Percentiles rank a stretch among this genome's conserved stretches.
Evolutionary conservation across 35 echinoderm and acorn worm genomes (phyloP).

Genomic region (Eucidaris tribuloides): DNA sequence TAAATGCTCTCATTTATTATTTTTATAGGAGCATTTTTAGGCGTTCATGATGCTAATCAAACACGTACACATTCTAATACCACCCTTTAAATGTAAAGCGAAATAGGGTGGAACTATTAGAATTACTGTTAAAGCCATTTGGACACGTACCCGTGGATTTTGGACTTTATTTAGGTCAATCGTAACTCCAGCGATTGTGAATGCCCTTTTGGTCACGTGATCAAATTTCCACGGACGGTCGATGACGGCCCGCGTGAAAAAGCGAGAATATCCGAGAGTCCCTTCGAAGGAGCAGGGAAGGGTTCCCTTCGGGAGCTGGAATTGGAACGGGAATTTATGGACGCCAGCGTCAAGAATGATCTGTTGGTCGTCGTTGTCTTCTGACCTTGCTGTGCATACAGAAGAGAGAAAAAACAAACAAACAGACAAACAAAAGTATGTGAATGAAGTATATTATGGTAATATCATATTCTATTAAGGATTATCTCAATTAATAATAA

Average conservation of each 20-base stretch:
- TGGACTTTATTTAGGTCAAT: slow-evolving; percentile 69
- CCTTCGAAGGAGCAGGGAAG: slow-evolving; percentile 94
- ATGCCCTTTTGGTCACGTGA: slow-evolving; percentile 84
- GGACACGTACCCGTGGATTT: slow-evolving; percentile 62
- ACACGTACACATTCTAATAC: no score
- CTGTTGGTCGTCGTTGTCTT: slow-evolving; percentile 46
- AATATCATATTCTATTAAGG: no score
- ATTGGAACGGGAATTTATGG: slow-evolving; percentile 76
- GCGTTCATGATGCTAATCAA: no score
- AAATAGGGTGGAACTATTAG: no score
- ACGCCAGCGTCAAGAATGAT: slow-evolving; percentile 29
- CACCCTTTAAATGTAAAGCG: no score
- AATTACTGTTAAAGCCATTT: no score
- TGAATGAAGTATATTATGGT: no score
- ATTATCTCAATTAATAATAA: no score
- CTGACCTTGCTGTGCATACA: slow-evolving; percentile 1
- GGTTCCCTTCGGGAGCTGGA: slow-evolving; percentile 60
- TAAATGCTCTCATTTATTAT: no score
- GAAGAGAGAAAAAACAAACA: not conserved
- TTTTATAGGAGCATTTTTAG: no score
- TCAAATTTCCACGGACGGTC: slow-evolving; percentile 95
- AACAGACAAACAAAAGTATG: not conserved
- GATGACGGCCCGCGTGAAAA: slow-evolving; percentile 72
- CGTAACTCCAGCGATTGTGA: slow-evolving; percentile 75
- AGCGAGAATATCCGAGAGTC: slow-evolving; percentile 73